Evolutionary conservation across 1,140 invertebrate species (phyloP).

Genomic region (Mizuhopecten yessoensis): DNA sequence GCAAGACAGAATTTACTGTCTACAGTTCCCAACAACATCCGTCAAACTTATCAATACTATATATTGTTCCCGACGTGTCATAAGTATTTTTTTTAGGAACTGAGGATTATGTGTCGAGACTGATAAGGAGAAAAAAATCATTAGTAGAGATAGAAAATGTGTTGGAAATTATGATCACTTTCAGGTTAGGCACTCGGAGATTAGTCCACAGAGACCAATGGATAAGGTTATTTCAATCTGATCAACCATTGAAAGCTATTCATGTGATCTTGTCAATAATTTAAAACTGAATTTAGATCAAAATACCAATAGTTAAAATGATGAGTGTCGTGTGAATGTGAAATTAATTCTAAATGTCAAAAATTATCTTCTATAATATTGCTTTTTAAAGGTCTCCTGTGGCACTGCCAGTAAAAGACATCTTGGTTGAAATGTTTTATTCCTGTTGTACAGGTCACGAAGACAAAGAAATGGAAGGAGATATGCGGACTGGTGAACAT

Average conservation of each 20-base stretch:
- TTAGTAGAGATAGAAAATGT: not conserved
- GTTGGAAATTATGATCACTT: constrained; percentile 25
- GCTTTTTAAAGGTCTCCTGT: not conserved
- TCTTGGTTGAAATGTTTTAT: too few species aligned
- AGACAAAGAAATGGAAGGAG: constrained; percentile 99
- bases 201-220: not conserved
- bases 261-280: not conserved
- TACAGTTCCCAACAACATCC: too few species aligned
- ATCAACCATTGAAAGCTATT: not conserved
- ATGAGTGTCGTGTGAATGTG: not conserved
- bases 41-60: too few species aligned
- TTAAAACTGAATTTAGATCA: not conserved
- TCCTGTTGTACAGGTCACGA: constrained; percentile 91
- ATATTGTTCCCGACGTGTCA: too few species aligned
- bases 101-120: too few species aligned
- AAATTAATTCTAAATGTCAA: not conserved
- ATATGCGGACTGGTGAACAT: constrained; percentile 96
- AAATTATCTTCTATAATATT: not conserved
- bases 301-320: not conserved
- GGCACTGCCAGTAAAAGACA: too few species aligned
- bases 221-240: not conserved
- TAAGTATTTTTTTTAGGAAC: too few species aligned
- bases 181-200: not conserved
- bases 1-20: too few species aligned
- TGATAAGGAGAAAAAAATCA: not conserved